Base-by-base conservation (phyloP, 1,140 invertebrate species). In the Sipha flava region DNA sequence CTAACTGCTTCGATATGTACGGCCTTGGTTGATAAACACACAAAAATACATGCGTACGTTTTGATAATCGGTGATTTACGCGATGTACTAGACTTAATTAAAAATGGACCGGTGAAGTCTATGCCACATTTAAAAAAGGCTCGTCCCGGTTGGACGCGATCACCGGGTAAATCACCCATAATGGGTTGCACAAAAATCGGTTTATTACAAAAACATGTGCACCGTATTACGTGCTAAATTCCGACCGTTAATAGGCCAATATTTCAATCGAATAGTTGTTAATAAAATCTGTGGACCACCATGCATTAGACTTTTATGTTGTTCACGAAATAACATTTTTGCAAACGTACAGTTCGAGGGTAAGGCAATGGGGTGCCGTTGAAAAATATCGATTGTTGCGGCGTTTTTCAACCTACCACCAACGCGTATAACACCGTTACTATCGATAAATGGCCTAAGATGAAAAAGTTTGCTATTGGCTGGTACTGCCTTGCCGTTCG, bases 21-120 rank as follows among this genome's bases (percentile, higher is more conserved):
- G 1, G 85, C 87, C 49, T 83, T 84, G 1, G 85, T 86, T 0
- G 82, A 40, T 7, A 86, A 84, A 73, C 86, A 88, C 5, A 87
- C 84, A 79, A 87, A 88, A 6, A 87, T 2, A 29, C 64, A 68
- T 0, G 21, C 64, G 14, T 68, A 68, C 6, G n/a, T 16, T 16
- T 68, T 68, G 9, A 43, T 4, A 5, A 40, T 0, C 1, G 18
- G 3, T 1, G 64, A 2, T 14, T 23, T 40, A 9, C 34, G 29
- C n/a, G 18, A 14, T 2, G 43, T 2, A 68, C 64, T 68, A 21
- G 10, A 4, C 4, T 68, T 68, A 6, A 68, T 37, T 3, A 23
- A 37, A 34, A 66, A 66, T 21, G 64, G 64, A 6, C 64, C 37
- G 1, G 64, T n/a, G 37, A 68, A 68, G 45, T 68, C 64, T 5